A percentile compares a stretch with the other conserved stretches of the same genome.
Evolutionary conservation across 2,797 vertebrate species (phyloP).

Genomic region (Lutjanus argentimaculatus): DNA sequence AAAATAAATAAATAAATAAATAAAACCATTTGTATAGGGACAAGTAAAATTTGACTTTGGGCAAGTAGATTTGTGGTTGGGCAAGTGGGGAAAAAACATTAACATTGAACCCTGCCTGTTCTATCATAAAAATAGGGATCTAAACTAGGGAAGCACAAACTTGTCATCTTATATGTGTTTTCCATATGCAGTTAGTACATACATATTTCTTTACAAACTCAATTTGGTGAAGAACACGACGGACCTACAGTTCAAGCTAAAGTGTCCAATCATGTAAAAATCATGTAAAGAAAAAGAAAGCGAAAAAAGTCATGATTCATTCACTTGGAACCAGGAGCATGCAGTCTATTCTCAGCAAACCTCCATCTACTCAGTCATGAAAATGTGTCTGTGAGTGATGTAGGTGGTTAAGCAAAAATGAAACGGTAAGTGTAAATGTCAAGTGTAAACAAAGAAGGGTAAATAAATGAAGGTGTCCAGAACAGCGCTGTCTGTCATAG

Average conservation of each 20-base stretch:
- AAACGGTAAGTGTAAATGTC: constrained; percentile 63
- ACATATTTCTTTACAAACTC: constrained; percentile 15
- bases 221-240: constrained; percentile 7
- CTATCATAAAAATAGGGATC: neutral
- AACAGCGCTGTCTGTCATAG: constrained; percentile 56
- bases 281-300: constrained; percentile 30
- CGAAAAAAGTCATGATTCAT: constrained; percentile 11
- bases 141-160: constrained; percentile 25
- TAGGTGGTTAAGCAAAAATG: constrained; percentile 51
- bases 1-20: no score
- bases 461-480: constrained; percentile 66
- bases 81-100: no score
- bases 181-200: constrained; percentile 9
- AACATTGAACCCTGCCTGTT: no score
- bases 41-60: no score
- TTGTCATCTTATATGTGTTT: constrained; percentile 1
- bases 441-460: constrained; percentile 61
- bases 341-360: constrained; percentile 24
- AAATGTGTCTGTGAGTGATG: constrained; percentile 41
- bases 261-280: constrained; percentile 34
- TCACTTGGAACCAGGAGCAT: constrained; percentile 32
- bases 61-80: no score
- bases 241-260: constrained; percentile 15
- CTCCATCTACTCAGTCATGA: constrained; percentile 34
- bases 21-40: no score